Conservation (phyloP, 2,888 invertebrate genomes). For the Meteorus cinctellus region DNA sequence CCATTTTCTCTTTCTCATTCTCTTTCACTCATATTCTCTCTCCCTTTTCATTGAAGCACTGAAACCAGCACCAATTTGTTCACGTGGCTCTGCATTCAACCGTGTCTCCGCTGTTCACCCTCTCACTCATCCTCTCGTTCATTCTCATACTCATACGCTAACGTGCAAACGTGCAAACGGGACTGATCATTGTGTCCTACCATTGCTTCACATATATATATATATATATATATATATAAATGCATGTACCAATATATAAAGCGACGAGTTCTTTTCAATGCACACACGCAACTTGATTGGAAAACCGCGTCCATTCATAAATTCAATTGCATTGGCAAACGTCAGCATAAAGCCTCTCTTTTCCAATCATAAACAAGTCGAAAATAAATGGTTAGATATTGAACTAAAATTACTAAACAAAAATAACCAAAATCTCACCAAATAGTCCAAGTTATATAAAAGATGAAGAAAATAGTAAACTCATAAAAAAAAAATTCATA, state of each 20-base stretch:
- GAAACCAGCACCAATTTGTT: conserved; percentile 46
- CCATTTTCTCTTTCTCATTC: conserved; percentile 6
- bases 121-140: background rate
- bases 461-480: background rate
- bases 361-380: background rate
- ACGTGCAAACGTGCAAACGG: conserved; percentile 33
- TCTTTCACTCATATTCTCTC: conserved; percentile 1
- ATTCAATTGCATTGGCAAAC: conserved; percentile 27
- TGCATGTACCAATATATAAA: conserved; percentile 15
- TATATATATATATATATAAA: conserved; percentile 32
- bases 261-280: conserved; percentile 32
- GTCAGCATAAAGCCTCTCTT: background rate
- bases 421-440: background rate
- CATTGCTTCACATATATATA: background rate
- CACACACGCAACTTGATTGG: conserved; percentile 37
- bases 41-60: conserved; percentile 1
- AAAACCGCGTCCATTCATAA: conserved; percentile 39
- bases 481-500: background rate
- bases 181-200: conserved; percentile 31
- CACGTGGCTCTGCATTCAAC: conserved; percentile 31
- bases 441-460: background rate
- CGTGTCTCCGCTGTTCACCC: background rate
- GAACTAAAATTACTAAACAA: background rate
- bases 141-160: background rate
- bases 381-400: background rate